Percentiles rank a stretch among this genome's conserved stretches.
Conservation (phyloP, 2,888 invertebrate genomes). For the Acleris laterana region DNA sequence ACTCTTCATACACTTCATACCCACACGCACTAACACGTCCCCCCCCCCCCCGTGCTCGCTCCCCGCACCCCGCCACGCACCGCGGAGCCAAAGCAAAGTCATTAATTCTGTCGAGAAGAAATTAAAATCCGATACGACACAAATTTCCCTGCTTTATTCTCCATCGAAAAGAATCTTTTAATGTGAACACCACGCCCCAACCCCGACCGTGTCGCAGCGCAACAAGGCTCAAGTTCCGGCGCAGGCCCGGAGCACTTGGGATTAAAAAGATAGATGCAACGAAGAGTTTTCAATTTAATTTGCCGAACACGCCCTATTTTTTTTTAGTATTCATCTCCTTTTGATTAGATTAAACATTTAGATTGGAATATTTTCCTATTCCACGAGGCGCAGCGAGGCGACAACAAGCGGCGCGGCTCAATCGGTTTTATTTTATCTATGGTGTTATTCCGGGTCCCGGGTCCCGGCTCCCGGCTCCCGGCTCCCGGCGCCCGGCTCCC, state of each 20-base stretch:
- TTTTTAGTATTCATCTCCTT: conserved; percentile 77
- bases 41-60: background rate
- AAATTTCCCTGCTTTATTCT: conserved; percentile 67
- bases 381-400: no score
- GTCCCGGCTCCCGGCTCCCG: no score
- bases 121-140: conserved; percentile 83
- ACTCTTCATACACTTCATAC: background rate
- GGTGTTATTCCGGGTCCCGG: no score
- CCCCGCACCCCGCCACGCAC: conserved; percentile 45
- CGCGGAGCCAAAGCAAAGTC: conserved; percentile 69
- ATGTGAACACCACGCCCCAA: conserved; percentile 15
- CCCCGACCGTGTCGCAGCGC: conserved; percentile 37
- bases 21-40: background rate
- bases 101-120: conserved; percentile 79
- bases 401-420: no score
- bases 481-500: no score
- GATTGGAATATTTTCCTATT: conserved; percentile 56
- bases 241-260: conserved; percentile 36
- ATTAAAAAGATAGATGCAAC: conserved; percentile 45
- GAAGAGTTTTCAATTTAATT: conserved; percentile 79
- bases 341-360: conserved; percentile 70
- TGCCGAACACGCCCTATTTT: conserved; percentile 76
- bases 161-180: conserved; percentile 49
- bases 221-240: conserved; percentile 39
- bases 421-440: no score